Evolutionary conservation across 2,888 invertebrate genomes (phyloP), one percentile per base, ranked within the genome.

Genomic region (Drosophila quinaria): DNA sequence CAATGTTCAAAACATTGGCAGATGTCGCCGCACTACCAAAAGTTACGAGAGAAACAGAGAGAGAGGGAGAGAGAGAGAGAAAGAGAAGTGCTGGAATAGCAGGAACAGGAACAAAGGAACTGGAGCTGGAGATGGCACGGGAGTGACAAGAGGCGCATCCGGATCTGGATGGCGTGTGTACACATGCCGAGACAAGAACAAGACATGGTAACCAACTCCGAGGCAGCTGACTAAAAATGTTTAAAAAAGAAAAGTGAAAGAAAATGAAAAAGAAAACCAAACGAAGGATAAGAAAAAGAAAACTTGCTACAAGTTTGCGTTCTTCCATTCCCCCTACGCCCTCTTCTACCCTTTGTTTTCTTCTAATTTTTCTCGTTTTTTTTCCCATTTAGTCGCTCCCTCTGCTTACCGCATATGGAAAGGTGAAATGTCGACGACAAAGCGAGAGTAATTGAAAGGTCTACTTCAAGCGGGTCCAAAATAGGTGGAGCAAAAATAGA

Each of bases 1-100:
- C 81, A 81, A 81, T 89, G 89, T 89, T 87, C 69, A 85, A 89
- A 84, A 85, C 84, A 85, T 85, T 85, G 84, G 89, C 84, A 84
- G 84, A 84, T 84, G 84, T 84, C 84, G 84, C 89, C 84, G 87
- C 87, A 79, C 82, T 79, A 81, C 73, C 82, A 74, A 84, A 84
- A 87, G 87, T 84, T 87, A 76, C 78, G 50, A 70, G 64, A 50
- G 49, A 69, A 64, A 19, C 6, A 3, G 33, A 49, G 49, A 10
- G 2, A 15, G 39, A 25, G 22, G 29, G 15, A 11, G n/a, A 29
- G n/a, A n/a, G n/a, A n/a, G n/a, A n/a, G n/a, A n/a, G n/a, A n/a
- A n/a, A n/a, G 41, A 41, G 41, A 42, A 58, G 63, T 15, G 51
- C 41, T 47, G 65, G 58, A 52, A 29, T 61, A 66, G n/a, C 37